Evolutionary conservation across 2,888 invertebrate genomes (phyloP), one percentile per base, ranked within the genome.

Genomic region (Dicyrtomina minuta): DNA sequence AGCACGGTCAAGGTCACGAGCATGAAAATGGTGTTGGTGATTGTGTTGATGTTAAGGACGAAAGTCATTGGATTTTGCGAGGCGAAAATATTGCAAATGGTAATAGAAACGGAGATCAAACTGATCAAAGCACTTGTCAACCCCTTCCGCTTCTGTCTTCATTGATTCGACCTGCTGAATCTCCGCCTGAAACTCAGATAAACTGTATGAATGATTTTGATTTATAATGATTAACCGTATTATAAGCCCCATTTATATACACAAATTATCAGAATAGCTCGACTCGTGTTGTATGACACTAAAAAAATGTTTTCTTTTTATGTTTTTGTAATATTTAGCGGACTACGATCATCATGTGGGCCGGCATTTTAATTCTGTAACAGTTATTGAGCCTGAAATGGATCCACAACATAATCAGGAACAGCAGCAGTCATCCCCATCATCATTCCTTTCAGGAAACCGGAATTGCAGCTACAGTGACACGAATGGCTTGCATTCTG

Each of bases 161-260:
- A 15, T 67, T 78, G 1, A 76, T 78, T n/a, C 56, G 75, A 41
- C 75, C 78, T 10, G 66, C 76, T 2, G 78, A 77, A 43, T 76
- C 76, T 24, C 70, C 75, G 0, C 75, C 75, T 49, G 72, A 72
- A 51, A 22, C 46, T 24, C 46, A 66, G 5, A 24, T 53, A 43
- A 43, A 22, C 22, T 5, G 13, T 55, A 55, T 55, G 3, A 12
- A 43, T 43, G 13, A 43, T 43, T 12, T 43, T 12, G 43, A 10
- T 43, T 43, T 43, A 43, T 12, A 12, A 43, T 43, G 13, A 13
- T 15, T 43, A 43, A 12, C 43, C 43, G 43, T 43, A 43, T 12
- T 43, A 43, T 43, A 43, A 13, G 10, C 13, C n/a, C n/a, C n/a
- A n/a, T n/a, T n/a, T n/a, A n/a, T n/a, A n/a, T n/a, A n/a, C n/a